Conservation (phyloP, 2,888 invertebrate species). For the Napeogenes sylphis region DNA sequence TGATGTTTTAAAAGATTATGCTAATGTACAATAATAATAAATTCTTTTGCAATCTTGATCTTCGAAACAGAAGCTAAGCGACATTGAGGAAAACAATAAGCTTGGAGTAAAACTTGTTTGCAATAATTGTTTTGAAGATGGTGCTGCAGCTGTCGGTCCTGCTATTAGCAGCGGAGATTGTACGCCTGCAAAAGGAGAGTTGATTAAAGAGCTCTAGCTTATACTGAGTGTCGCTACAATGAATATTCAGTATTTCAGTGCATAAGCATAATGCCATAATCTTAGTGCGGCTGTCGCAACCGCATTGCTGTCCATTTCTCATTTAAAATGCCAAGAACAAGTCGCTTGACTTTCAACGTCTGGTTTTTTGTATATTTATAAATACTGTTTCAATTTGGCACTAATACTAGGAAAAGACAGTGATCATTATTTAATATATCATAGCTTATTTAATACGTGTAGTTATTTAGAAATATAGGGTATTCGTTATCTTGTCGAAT, state of each 20-base stretch:
- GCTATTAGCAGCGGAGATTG: slow-evolving; percentile 41
- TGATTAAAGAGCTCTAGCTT: slow-evolving; percentile 61
- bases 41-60: too few relatives aligned
- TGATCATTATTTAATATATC: neutral
- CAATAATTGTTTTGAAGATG: slow-evolving; percentile 30
- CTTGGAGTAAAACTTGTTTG: slow-evolving; percentile 23
- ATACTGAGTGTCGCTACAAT: slow-evolving; percentile 53
- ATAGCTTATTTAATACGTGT: neutral
- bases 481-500: neutral
- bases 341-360: slow-evolving; percentile 38
- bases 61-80: too few relatives aligned
- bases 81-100: slow-evolving; percentile 22
- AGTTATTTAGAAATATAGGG: neutral
- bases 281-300: slow-evolving; percentile 61
- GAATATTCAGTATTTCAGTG: slow-evolving; percentile 70
- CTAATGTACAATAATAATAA: too few relatives aligned
- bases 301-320: slow-evolving; percentile 68
- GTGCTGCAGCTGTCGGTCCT: slow-evolving; percentile 34
- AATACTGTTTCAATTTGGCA: slow-evolving; percentile 4
- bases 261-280: slow-evolving; percentile 67
- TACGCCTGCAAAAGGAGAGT: slow-evolving; percentile 50
- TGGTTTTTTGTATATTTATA: slow-evolving; percentile 25
- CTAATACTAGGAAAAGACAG: neutral
- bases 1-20: too few relatives aligned
- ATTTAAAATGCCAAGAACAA: slow-evolving; percentile 65